phyloP scores from a whole-genome alignment of 2,797 vertebrate species.

The Phalloptychus januarius region DNA sequence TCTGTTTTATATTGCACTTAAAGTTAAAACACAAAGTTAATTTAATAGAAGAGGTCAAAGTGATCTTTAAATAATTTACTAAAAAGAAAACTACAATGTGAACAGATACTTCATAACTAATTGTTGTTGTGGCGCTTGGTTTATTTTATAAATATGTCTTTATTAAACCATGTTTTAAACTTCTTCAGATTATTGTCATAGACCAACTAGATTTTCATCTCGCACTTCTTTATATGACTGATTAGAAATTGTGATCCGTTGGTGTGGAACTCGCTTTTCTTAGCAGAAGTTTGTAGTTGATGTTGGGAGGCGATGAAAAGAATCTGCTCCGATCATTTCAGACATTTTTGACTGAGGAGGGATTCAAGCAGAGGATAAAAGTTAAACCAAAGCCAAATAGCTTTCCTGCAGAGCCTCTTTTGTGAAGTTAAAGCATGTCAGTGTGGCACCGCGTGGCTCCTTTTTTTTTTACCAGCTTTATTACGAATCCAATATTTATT shows the following conservation, averaged over 20 bases:
- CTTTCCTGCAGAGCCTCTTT: not conserved
- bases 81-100: not conserved
- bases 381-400: not conserved
- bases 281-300: constrained; percentile 2
- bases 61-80: not conserved
- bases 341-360: constrained; percentile 39
- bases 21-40: not conserved
- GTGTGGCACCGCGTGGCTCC: not conserved
- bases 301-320: constrained; percentile 17
- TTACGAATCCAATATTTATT: not conserved
- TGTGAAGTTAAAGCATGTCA: constrained; percentile 2
- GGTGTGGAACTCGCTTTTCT: constrained; percentile 13
- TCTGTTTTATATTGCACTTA: not conserved
- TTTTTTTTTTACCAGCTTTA: constrained; percentile 1
- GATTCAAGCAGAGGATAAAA: constrained; percentile 41
- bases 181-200: not conserved
- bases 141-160: not conserved
- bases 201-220: not conserved
- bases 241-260: not conserved
- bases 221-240: constrained; percentile 2
- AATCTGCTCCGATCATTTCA: constrained; percentile 24
- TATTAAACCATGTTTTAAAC: not conserved
- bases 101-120: not conserved
- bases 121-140: not conserved
- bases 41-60: not conserved